These are phyloP conservation scores for Bos javanicus DNA, from an alignment of 2,113 vertebrate genomes.

Conservation along the genomic window DNA sequence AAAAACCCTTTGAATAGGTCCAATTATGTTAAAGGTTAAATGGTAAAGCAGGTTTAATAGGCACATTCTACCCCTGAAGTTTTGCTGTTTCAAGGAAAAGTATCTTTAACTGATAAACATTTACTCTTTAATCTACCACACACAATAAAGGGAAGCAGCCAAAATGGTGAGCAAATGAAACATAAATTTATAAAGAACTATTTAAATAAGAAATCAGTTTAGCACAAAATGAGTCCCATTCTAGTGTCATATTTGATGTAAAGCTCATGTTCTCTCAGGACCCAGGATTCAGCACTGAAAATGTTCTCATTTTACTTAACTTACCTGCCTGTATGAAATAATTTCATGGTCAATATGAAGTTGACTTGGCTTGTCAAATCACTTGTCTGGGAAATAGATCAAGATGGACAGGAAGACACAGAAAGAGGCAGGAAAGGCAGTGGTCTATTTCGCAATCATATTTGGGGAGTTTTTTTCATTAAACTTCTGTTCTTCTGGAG, in stretches of 20 bases:
- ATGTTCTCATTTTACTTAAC: not conserved
- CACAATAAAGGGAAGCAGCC: not conserved
- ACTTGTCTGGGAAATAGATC: not conserved
- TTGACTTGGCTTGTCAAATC: not conserved
- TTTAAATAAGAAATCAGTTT: not conserved
- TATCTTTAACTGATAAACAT: not conserved
- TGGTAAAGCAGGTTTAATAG: not conserved
- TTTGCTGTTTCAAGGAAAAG: slow-evolving; percentile 14
- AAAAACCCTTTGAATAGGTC: not conserved
- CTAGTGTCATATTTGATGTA: not conserved
- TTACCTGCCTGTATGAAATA: not conserved
- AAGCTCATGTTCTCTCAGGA: not conserved
- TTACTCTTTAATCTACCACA: not conserved
- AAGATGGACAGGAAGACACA: not conserved
- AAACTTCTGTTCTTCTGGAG: not conserved
- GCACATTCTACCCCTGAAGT: not conserved
- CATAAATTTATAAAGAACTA: not conserved
- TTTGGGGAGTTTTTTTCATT: not conserved
- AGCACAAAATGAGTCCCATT: not conserved
- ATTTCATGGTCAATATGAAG: not conserved
- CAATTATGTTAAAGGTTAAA: not conserved
- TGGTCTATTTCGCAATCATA: not conserved
- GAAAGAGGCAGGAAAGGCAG: not conserved
- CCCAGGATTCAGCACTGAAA: not conserved
- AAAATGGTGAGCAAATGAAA: not conserved